These are phyloP conservation scores for Caenorhabditis sulstoni DNA, from an alignment of 2,888 invertebrate species.

Conservation along the genomic window DNA sequence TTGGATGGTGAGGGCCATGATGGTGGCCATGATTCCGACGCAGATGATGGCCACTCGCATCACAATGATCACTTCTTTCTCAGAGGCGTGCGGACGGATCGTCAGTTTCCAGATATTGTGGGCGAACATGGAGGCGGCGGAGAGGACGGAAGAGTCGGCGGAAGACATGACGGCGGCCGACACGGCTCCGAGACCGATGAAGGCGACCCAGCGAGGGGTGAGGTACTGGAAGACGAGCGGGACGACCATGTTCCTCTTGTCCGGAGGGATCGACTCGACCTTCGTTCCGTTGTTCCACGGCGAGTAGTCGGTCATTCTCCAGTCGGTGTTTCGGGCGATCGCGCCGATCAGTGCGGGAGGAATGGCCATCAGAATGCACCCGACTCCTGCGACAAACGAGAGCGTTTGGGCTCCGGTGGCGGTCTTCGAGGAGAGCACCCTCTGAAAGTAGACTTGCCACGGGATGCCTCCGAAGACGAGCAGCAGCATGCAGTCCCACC, in stretches of 20 bases:
- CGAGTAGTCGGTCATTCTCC: slow-evolving; percentile 91
- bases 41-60: slow-evolving; percentile 94
- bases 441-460: slow-evolving; percentile 99
- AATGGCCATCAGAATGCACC: slow-evolving; percentile 96
- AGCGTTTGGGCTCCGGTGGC: slow-evolving; percentile 93
- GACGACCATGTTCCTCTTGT: slow-evolving; percentile 92
- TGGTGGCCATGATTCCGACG: slow-evolving; percentile 92
- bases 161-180: slow-evolving; percentile 99
- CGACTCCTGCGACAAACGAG: slow-evolving; percentile 95
- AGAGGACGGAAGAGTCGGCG: slow-evolving; percentile 97
- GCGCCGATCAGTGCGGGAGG: slow-evolving; percentile 97
- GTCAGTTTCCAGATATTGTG: slow-evolving; percentile 98
- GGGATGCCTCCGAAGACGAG: slow-evolving; percentile 96
- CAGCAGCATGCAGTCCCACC: slow-evolving; percentile 91
- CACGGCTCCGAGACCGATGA: slow-evolving; percentile 97
- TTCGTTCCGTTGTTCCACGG: slow-evolving; percentile 80
- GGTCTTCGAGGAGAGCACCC: slow-evolving; percentile 95
- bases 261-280: slow-evolving; percentile 73
- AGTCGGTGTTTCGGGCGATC: slow-evolving; percentile 93
- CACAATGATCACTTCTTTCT: slow-evolving; percentile 92
- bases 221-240: slow-evolving; percentile 95
- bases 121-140: slow-evolving; percentile 99
- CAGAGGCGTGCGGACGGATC: slow-evolving; percentile 95
- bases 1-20: slow-evolving; percentile 96
- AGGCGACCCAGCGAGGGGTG: slow-evolving; percentile 95